phyloP scores from a whole-genome alignment of 1,140 invertebrate genomes.

The Choristoneura fumiferana region DNA sequence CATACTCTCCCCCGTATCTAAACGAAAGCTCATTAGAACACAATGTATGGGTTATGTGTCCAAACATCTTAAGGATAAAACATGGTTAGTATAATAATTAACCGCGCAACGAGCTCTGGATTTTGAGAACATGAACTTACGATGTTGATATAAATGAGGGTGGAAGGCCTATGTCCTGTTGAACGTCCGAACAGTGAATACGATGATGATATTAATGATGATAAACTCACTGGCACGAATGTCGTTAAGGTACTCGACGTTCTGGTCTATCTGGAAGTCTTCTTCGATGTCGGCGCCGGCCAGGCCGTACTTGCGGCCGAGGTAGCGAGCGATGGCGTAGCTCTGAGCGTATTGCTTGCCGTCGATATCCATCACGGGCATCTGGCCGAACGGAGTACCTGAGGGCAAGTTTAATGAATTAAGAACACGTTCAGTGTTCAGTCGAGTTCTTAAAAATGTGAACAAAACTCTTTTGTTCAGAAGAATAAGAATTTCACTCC shows the following conservation, averaged over 20 bases:
- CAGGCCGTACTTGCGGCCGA: slow-evolving; percentile 79
- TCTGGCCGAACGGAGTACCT: slow-evolving; percentile 79
- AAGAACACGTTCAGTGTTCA: not conserved
- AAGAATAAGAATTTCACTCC: not conserved
- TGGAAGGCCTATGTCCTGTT: too few species aligned
- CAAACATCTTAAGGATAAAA: too few species aligned
- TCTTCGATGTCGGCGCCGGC: slow-evolving; percentile 81
- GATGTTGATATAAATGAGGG: too few species aligned
- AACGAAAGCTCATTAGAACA: too few species aligned
- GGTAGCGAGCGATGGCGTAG: slow-evolving; percentile 82
- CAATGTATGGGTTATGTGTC: too few species aligned
- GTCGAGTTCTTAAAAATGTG: not conserved
- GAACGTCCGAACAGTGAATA: too few species aligned
- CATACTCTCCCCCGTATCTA: too few species aligned
- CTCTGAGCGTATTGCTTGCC: slow-evolving; percentile 82
- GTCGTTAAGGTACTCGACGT: slow-evolving; percentile 77
- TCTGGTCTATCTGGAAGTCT: slow-evolving; percentile 78
- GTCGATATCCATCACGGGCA: slow-evolving; percentile 84
- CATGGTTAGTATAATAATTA: too few species aligned
- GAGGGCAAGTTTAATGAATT: too few species aligned
- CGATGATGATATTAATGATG: too few species aligned
- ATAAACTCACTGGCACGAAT: slow-evolving; percentile 48
- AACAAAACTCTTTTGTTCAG: not conserved
- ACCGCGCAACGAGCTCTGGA: too few species aligned
- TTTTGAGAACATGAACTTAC: too few species aligned